These are phyloP conservation scores for Tachysurus vachellii DNA, from an alignment of 2,113 vertebrate species.

Conservation along the genomic window DNA sequence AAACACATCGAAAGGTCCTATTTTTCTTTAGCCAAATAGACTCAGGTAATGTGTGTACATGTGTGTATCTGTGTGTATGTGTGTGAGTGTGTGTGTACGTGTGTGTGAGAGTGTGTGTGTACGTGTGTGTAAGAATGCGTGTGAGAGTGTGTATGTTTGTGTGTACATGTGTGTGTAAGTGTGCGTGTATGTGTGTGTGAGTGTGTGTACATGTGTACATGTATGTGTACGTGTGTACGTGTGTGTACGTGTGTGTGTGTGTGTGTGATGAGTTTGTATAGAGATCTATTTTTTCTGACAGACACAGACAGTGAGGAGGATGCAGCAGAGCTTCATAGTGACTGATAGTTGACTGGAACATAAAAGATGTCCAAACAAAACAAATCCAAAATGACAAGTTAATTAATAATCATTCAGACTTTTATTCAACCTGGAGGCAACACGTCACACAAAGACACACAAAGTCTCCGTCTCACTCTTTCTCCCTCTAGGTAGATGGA, in stretches of 20 bases:
- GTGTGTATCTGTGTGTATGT: no score
- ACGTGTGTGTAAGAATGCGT: no score
- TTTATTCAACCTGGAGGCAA: not conserved
- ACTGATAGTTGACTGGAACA: not conserved
- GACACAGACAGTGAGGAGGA: not conserved
- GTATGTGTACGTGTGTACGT: not conserved
- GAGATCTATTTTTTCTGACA: not conserved
- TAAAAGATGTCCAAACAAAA: not conserved
- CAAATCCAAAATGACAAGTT: not conserved
- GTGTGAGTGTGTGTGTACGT: no score
- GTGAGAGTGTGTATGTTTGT: no score
- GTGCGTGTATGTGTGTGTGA: no score
- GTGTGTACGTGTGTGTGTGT: not conserved
- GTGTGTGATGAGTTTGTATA: not conserved
- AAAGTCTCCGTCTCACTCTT: no score
- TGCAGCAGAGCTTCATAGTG: not conserved
- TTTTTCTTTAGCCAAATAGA: not conserved
- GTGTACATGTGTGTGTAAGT: no score
- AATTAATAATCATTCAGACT: not conserved
- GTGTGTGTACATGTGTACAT: no score
- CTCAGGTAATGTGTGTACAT: no score
- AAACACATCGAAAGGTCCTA: no score
- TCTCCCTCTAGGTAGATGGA: no score
- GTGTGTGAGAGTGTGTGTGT: no score
- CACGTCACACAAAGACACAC: not conserved